These are phyloP conservation scores for Ciconia boyciana DNA, from an alignment of 2,113 vertebrate species.

Conservation along the genomic window DNA sequence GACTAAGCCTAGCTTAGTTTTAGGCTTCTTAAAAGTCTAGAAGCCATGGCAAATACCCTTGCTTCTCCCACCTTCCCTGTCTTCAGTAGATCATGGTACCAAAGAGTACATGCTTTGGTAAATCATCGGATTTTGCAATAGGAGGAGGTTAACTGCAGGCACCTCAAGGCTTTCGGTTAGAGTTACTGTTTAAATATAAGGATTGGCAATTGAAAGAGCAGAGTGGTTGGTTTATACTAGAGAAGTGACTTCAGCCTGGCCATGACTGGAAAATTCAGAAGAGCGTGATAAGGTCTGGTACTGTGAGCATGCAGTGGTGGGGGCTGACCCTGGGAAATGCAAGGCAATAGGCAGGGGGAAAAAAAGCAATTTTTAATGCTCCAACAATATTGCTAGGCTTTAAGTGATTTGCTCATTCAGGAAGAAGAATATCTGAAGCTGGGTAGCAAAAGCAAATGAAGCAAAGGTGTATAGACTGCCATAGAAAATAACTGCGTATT, in stretches of 20 bases:
- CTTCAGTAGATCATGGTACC: not conserved
- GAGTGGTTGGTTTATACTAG: not conserved
- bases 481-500: not conserved
- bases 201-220: not conserved
- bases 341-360: accelerated
- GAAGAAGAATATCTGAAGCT: not conserved
- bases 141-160: not conserved
- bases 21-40: not conserved
- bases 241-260: not conserved
- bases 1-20: not conserved
- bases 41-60: not conserved
- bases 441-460: not conserved
- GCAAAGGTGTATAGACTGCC: not conserved
- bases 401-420: not conserved
- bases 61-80: not conserved
- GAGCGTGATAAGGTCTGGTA: not conserved
- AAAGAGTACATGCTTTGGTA: not conserved
- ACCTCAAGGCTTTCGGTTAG: not conserved
- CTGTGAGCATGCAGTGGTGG: not conserved
- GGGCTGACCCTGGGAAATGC: not conserved
- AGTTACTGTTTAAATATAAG: not conserved
- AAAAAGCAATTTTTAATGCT: not conserved
- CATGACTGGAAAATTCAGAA: not conserved
- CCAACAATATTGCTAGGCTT: not conserved
- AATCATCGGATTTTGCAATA: not conserved